Base-by-base conservation (phyloP, 2,888 invertebrate species). In the Galeopsomyia nigrocyanea region DNA sequence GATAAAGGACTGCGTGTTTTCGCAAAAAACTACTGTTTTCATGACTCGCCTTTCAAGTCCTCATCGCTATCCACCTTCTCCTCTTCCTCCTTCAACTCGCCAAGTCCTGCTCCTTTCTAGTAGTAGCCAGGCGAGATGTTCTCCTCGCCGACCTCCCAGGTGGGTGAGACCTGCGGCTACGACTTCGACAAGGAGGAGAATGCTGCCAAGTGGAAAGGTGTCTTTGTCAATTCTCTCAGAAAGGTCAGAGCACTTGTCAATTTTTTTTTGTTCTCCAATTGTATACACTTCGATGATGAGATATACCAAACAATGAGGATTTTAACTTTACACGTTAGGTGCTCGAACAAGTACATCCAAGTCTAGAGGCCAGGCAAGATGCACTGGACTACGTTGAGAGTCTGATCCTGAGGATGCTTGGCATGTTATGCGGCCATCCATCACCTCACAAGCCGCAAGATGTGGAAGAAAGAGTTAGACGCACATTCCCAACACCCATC, bases 401-500 rank as follows among this genome's bases (percentile, higher is more conserved):
- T 72, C 90, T 98, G 74, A 96, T 98, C 83, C 89, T 98, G 77
- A 92, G 94, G 73, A 90, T 98, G 76, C 89, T 98, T 84, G 94
- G 93, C 19, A 94, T 95, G 91, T 89, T 98, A 75, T 97, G 96
- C 84, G 93, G 94, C 47, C 92, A 92, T 80, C 95, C 95, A 31
- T 91, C 93, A 75, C 94, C 94, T 16, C 94, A 94, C 82, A 93
- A 94, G 31, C 86, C 86, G 16, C 88, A 94, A 90, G 98, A 98
- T 88, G 95, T 98, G 79, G 97, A 98, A 85, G 96, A 97, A 81
- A 90, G 96, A 77, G 96, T 98, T 49, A 92, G 93, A 77, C 93
- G 93, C 79, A 95, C 95, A 67, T 97, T 98, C 89, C 98, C 98
- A n/a, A 94, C 94, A 17, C 97, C 98, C 3, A 94, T 98, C 79